A percentile compares a stretch with the other conserved stretches of the same genome.
Evolutionary conservation across 1,140 invertebrate genomes (phyloP).

Genomic region (Elymnias hypermnestra): DNA sequence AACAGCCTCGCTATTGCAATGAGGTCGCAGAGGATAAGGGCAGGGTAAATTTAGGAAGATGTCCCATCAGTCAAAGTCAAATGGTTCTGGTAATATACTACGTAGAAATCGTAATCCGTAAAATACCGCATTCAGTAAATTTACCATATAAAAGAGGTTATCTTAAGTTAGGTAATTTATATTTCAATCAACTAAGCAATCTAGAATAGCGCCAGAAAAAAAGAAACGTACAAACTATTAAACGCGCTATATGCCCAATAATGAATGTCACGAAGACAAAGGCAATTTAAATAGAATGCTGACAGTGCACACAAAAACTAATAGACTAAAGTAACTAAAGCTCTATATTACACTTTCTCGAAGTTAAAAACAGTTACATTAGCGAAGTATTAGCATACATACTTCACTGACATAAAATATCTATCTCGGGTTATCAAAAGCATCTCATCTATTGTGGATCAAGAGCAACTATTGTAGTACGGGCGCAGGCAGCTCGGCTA

Average conservation of each 20-base stretch:
- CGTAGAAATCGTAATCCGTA: too few relatives aligned
- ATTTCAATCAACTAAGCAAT: background rate
- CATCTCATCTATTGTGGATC: constrained; percentile 28
- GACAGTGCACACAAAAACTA: constrained; percentile 1
- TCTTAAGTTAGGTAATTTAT: background rate
- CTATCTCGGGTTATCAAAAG: constrained; percentile 27
- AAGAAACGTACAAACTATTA: background rate
- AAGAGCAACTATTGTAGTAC: constrained; percentile 22
- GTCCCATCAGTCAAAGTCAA: too few relatives aligned
- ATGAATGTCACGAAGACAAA: constrained; percentile 6
- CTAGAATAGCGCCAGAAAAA: background rate
- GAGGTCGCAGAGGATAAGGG: too few relatives aligned
- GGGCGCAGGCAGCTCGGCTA: constrained; percentile 12
- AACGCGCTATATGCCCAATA: background rate
- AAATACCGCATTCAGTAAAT: too few relatives aligned
- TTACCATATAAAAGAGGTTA: background rate
- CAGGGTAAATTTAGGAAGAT: too few relatives aligned
- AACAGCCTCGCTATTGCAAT: too few relatives aligned
- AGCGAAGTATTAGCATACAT: constrained; percentile 24
- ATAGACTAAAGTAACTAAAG: constrained; percentile 1
- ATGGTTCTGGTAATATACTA: too few relatives aligned
- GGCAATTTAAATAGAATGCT: constrained; percentile 2
- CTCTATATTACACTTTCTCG: constrained; percentile 19
- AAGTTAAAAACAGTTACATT: constrained; percentile 15
- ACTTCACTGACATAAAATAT: constrained; percentile 27